These are phyloP conservation scores for Pseudomugil gertrudae DNA, from an alignment of 2,797 vertebrate species.

Conservation along the genomic window DNA sequence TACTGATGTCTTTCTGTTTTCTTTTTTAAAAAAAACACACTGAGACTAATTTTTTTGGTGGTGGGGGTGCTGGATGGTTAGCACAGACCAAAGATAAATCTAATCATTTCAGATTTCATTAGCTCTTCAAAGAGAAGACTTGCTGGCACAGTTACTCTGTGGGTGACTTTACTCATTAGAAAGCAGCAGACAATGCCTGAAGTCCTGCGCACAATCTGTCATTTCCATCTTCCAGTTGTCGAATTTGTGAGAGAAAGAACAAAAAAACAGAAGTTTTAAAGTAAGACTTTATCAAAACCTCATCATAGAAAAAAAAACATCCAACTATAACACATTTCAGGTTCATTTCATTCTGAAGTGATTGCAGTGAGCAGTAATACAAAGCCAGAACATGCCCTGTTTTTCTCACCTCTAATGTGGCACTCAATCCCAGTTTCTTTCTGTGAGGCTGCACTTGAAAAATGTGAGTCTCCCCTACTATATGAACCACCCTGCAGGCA, in stretches of 20 bases:
- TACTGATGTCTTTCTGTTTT: conserved; percentile 4
- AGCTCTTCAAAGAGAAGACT: neutral
- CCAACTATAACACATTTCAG: neutral
- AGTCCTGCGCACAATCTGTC: neutral
- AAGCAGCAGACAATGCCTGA: neutral
- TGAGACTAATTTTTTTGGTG: neutral
- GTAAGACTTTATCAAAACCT: neutral
- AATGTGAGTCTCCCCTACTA: conserved; percentile 6
- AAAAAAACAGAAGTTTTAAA: neutral
- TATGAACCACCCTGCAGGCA: conserved; percentile 20
- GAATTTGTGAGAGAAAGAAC: neutral
- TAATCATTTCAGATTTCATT: neutral
- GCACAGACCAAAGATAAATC: conserved; percentile 5
- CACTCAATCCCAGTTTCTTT: conserved; percentile 8
- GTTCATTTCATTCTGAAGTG: neutral
- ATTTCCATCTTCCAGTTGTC: neutral
- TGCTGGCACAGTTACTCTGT: neutral
- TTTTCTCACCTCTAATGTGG: conserved; percentile 12
- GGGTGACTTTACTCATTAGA: neutral
- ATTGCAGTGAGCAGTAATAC: neutral
- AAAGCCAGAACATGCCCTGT: neutral
- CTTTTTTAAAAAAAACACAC: neutral
- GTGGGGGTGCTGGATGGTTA: neutral
- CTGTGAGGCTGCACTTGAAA: conserved; percentile 32
- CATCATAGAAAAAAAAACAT: conserved; percentile 2